Base-by-base conservation (phyloP, 2,113 vertebrate genomes). In the Calyptommatus sinebrachiatus region DNA sequence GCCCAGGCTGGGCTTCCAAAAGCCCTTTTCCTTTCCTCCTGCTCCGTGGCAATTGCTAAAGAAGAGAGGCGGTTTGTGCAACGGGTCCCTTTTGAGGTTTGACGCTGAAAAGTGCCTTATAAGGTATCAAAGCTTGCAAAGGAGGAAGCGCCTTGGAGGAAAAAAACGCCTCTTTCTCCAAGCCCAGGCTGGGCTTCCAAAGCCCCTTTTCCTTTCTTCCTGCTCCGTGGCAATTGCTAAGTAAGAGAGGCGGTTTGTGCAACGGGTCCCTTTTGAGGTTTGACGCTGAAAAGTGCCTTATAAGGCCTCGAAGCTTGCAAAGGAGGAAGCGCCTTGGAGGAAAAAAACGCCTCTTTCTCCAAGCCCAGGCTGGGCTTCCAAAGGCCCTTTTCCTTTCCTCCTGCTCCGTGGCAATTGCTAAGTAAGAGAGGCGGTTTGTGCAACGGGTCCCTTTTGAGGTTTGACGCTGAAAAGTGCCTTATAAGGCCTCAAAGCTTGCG, bases 321-420 rank as follows among this genome's bases (percentile, higher is more conserved):
- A 97, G 95, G 96, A 97, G 97, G 97, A 99, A 99, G 97, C 95
- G 95, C 90, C 90, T 95, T 94, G 94, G 91, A 95, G 94, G 94
- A 95, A 94, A 95, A n/a, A n/a, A n/a, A n/a, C n/a, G n/a, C n/a
- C 16, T 65, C 28, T 29, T 65, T 14, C 68, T 74, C 45, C 71
- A 31, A 2, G 48, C 11, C 9, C 22, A 1, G 35, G 5, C 71
- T 71, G 45, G 45, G 3, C 0, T 57, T 81, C 0, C 11, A 0
- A 0, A 7, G 82, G 73, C 1, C 80, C 0, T n/a, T 72, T 16
- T n/a, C 70, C 71, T 3, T 41, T 9, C 87, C 48, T 81, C 41
- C 26, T 78, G 29, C 78, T 50, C 73, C 3, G 80, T 2, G 77
- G 68, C 41, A 87, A 75, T 75, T 68, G 82, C 79, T 67, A 81